Evolutionary conservation across 2,888 invertebrate species (phyloP), one percentile per base, ranked within the genome.

Genomic region (Frankliniella intonsa): DNA sequence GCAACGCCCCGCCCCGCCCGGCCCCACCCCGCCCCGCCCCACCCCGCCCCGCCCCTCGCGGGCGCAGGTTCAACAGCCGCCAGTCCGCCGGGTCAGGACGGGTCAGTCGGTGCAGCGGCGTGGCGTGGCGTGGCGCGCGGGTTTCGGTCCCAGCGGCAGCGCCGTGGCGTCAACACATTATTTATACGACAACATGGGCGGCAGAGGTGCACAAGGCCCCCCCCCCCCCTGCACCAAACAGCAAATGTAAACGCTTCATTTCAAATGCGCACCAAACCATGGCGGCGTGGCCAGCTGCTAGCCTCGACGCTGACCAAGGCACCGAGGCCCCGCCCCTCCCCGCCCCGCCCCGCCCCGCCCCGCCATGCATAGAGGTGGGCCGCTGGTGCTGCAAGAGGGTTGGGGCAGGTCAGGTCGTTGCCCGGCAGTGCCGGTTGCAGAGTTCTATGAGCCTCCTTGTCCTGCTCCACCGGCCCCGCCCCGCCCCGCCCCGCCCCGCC

Each of bases 1-100:
- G 38, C 38, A 38, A n/a, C n/a, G n/a, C n/a, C n/a, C n/a, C n/a
- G 55, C 83, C 65, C 81, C 80, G 79, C 69, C 38, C 69, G 80
- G 51, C 80, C 55, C 80, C 82, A 50, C 62, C 69, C 69, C 80
- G 80, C 50, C 62, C 50, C 8, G 76, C 69, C 81, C 14, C 49
- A 7, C 82, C 55, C 62, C 82, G 80, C 80, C 80, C 49, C 49
- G 38, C 25, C 65, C 65, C 62, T 80, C 9, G 50, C 62, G 27
- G 80, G 82, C 80, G 80, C 82, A 49, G 69, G 50, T 62, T 19
- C 76, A 80, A 80, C 80, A 80, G 38, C 38, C 38, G 38, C 38
- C 5, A 5, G 38, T 38, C 38, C 38, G 38, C 38, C 38, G 38
- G 38, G 38, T 38, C 38, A 38, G 38, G 38, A 38, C 38, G 38